Evolutionary conservation across 2,113 vertebrate genomes (phyloP).

Genomic region (Paraplagusia blochii): DNA sequence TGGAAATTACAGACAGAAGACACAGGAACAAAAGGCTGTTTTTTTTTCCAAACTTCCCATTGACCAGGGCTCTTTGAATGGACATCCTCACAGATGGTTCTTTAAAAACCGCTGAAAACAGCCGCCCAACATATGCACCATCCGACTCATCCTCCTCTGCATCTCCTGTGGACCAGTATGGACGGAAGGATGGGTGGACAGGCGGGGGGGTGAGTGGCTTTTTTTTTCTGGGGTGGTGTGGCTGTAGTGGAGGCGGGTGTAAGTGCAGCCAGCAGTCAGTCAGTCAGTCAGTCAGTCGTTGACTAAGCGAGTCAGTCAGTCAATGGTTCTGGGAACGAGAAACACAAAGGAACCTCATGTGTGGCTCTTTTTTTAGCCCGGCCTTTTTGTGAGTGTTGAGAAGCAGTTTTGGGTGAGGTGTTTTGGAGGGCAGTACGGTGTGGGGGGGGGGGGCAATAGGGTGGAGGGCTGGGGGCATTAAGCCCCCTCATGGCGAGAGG

Average conservation of each 20-base stretch:
- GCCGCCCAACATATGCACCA: slow-evolving; percentile 73
- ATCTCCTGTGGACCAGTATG: slow-evolving; percentile 28
- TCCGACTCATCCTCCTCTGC: slow-evolving; percentile 42
- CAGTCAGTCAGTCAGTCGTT: slow-evolving; percentile 76
- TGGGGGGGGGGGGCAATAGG: slow-evolving; percentile 81
- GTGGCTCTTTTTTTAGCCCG: slow-evolving; percentile 86
- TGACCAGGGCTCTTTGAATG: slow-evolving; percentile 83
- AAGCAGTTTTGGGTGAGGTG: slow-evolving; percentile 26
- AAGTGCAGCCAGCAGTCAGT: slow-evolving; percentile 67
- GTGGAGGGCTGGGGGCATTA: slow-evolving; percentile 83
- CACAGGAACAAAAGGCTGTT: slow-evolving; percentile 24
- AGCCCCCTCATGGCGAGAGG: slow-evolving; percentile 73
- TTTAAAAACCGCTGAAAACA: slow-evolving; percentile 75
- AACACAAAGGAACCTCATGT: slow-evolving; percentile 92
- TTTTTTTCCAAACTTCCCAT: slow-evolving; percentile 66
- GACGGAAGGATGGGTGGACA: slow-evolving; percentile 10
- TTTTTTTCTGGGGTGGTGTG: background rate
- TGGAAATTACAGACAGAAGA: background rate
- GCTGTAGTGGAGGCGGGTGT: slow-evolving; percentile 39
- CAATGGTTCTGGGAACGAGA: slow-evolving; percentile 81
- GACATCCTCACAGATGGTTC: slow-evolving; percentile 93
- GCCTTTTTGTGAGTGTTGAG: slow-evolving; percentile 51
- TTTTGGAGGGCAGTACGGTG: background rate
- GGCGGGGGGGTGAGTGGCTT: background rate
- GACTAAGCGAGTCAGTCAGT: slow-evolving; percentile 76